These are phyloP conservation scores for Myanophis thanlyinensis DNA, from an alignment of 2,113 vertebrate genomes.

Conservation along the genomic window DNA sequence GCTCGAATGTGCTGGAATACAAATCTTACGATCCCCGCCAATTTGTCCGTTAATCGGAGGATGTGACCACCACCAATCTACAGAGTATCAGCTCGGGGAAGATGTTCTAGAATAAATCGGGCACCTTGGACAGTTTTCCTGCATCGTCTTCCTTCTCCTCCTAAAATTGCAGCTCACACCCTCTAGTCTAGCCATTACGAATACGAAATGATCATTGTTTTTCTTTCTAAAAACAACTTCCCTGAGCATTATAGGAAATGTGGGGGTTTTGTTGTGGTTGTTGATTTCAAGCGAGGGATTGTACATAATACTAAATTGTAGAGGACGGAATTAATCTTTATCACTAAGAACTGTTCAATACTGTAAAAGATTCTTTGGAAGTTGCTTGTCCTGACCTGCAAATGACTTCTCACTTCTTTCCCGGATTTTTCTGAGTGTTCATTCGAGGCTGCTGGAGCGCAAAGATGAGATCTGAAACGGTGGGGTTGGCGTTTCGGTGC, in stretches of 20 bases:
- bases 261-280: neutral
- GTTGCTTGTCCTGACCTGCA: slow-evolving; percentile 69
- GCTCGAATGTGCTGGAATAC: neutral
- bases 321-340: neutral
- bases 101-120: neutral
- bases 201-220: neutral
- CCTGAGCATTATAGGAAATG: neutral
- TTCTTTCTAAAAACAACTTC: neutral
- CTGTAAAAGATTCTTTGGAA: slow-evolving; percentile 53
- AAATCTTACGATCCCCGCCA: neutral
- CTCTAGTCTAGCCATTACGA: no score
- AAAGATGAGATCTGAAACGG: slow-evolving; percentile 47
- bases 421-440: slow-evolving; percentile 45
- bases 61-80: neutral
- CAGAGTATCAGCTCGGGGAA: neutral
- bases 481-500: neutral
- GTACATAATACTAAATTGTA: neutral
- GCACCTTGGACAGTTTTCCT: neutral
- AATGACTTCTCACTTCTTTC: slow-evolving; percentile 74
- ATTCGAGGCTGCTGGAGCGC: slow-evolving; percentile 58
- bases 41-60: neutral
- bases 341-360: slow-evolving; percentile 41
- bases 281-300: neutral
- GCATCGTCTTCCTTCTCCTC: no score
- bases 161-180: neutral